These are phyloP conservation scores for Dione juno DNA, from an alignment of 2,888 invertebrate species.

Conservation along the genomic window DNA sequence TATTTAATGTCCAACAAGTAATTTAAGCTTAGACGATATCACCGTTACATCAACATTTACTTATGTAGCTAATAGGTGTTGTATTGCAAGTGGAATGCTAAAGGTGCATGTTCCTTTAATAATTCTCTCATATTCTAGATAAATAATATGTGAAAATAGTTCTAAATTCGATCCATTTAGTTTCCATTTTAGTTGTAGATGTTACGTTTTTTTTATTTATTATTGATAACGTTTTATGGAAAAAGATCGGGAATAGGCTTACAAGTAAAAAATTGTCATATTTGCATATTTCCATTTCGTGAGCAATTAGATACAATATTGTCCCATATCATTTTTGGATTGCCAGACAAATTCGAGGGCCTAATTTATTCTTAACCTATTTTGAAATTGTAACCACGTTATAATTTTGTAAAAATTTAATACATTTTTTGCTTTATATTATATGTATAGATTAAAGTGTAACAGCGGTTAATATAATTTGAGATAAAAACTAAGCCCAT, in stretches of 20 bases:
- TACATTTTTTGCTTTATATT: background rate
- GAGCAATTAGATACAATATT: too few species aligned
- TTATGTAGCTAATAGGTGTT: background rate
- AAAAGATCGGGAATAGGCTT: too few species aligned
- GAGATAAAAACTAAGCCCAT: slow-evolving; percentile 22
- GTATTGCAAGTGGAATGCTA: background rate
- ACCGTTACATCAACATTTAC: slow-evolving; percentile 7
- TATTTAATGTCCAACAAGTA: background rate
- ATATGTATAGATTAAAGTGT: background rate
- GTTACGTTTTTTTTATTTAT: too few species aligned
- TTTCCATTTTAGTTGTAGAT: too few species aligned
- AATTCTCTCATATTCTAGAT: too few species aligned
- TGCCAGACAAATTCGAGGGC: background rate
- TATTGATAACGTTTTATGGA: too few species aligned
- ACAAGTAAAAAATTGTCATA: too few species aligned
- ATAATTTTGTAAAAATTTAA: background rate
- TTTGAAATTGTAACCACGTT: background rate
- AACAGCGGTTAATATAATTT: background rate
- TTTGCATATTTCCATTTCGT: too few species aligned
- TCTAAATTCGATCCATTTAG: too few species aligned
- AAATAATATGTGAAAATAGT: too few species aligned
- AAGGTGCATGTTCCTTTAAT: background rate
- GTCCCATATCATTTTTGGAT: background rate
- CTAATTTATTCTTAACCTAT: too few species aligned
- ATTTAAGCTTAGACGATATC: background rate